Evolutionary conservation across 2,888 invertebrate genomes (phyloP).

Genomic region (Tolmerus cingulatus): DNA sequence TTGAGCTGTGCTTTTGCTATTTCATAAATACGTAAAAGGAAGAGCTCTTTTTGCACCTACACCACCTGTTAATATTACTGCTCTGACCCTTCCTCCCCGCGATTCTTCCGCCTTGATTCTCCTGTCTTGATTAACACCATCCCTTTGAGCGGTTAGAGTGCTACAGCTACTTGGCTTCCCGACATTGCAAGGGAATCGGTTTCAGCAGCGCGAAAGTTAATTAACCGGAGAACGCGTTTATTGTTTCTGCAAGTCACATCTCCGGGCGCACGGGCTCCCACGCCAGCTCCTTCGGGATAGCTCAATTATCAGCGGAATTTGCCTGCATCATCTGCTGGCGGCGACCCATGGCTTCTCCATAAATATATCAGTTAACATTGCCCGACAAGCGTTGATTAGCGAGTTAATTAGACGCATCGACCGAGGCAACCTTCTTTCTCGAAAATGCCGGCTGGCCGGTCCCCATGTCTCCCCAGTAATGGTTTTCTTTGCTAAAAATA

Average conservation of each 20-base stretch:
- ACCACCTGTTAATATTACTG: not conserved
- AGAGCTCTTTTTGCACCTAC: not conserved
- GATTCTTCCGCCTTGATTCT: not conserved
- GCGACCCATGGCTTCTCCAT: not conserved
- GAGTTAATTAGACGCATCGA: not conserved
- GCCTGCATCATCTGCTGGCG: conserved; percentile 1
- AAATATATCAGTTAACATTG: not conserved
- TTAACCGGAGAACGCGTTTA: not conserved
- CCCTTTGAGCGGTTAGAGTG: not conserved
- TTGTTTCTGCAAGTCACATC: not conserved
- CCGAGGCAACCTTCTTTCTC: not conserved
- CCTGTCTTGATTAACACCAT: not conserved
- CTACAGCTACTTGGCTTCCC: not conserved
- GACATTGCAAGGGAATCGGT: not conserved
- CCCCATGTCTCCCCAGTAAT: not conserved
- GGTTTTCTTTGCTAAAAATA: not conserved
- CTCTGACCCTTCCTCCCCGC: not conserved
- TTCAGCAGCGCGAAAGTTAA: not conserved
- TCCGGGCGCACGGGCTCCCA: not conserved
- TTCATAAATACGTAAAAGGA: not conserved
- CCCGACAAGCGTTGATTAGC: not conserved
- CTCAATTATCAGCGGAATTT: not conserved
- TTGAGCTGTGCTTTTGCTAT: not conserved
- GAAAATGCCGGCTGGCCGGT: not conserved
- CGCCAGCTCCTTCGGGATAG: not conserved